Evolutionary conservation across 30 jellyfish, hydroid and myxozoan genomes (phyloP).

Genomic region (Morbakka virulenta): DNA sequence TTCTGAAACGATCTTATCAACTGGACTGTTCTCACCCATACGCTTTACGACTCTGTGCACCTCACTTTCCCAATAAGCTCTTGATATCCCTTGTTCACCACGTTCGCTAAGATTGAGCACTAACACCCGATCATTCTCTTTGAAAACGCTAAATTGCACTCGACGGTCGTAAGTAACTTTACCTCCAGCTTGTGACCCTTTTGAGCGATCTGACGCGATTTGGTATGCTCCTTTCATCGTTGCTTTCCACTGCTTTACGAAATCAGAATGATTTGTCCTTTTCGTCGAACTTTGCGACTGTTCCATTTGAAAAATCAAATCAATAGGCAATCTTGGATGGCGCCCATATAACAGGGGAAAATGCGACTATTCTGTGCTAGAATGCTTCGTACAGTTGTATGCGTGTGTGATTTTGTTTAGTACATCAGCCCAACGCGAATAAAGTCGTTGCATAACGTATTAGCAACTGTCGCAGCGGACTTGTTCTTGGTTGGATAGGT

Average conservation of each 20-base stretch:
- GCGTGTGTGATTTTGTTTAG: conserved; percentile 28
- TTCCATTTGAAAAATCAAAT: neutral
- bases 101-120: neutral
- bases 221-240: conserved; percentile 38
- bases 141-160: neutral
- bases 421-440: neutral
- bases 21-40: conserved; percentile 16
- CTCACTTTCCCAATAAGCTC: conserved; percentile 16
- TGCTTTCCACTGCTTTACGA: conserved; percentile 17
- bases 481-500: conserved; percentile 32
- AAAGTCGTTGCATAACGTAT: neutral
- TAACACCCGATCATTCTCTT: conserved; percentile 9
- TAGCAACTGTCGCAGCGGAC: conserved; percentile 27
- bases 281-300: neutral
- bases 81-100: conserved; percentile 30
- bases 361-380: conserved; percentile 10
- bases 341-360: conserved; percentile 13
- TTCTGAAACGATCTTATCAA: conserved; percentile 22
- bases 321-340: conserved; percentile 8
- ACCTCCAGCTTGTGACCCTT: neutral
- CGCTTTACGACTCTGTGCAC: conserved; percentile 10
- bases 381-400: conserved; percentile 49
- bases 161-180: neutral
- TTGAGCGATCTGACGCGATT: conserved; percentile 6
- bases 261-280: neutral